phyloP scores from a whole-genome alignment of 2,797 vertebrate species.

The Centropyge bicolor region DNA sequence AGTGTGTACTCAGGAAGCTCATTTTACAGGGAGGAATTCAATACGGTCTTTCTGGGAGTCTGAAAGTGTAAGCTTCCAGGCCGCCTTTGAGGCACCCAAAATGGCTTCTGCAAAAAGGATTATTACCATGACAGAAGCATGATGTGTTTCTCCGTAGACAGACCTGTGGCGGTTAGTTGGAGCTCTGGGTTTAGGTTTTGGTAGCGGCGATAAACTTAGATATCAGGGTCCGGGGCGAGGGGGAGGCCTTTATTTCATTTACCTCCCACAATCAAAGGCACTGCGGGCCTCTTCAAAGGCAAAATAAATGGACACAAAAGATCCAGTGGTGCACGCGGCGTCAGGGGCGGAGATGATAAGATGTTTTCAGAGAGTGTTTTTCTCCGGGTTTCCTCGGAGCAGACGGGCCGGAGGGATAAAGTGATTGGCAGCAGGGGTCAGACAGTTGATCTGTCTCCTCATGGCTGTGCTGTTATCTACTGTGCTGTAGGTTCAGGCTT shows the following conservation, averaged over 20 bases:
- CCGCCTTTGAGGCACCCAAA: conserved; percentile 25
- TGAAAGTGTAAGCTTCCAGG: conserved; percentile 42
- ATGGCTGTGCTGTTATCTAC: conserved; percentile 72
- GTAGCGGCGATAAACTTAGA: conserved; percentile 48
- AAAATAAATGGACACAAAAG: conserved; percentile 73
- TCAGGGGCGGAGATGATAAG: conserved; percentile 70
- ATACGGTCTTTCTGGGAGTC: conserved; percentile 8
- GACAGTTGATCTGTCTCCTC: conserved; percentile 71
- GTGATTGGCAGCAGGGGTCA: conserved; percentile 76
- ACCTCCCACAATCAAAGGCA: conserved; percentile 69
- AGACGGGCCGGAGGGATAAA: conserved; percentile 71
- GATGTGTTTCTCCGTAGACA: conserved; percentile 51
- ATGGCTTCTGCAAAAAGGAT: conserved; percentile 57
- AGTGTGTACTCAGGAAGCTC: conserved; percentile 24
- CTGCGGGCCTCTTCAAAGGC: conserved; percentile 63
- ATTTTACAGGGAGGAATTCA: conserved; percentile 40
- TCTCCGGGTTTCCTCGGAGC: conserved; percentile 40
- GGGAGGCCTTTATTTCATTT: conserved; percentile 78
- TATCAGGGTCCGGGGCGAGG: conserved; percentile 44
- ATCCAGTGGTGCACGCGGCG: conserved; percentile 51
- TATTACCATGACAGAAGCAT: conserved; percentile 57
- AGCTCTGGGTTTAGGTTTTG: conserved; percentile 47
- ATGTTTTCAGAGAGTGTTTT: conserved; percentile 51
- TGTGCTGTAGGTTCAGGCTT: conserved; percentile 65
- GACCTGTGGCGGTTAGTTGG: conserved; percentile 45